Evolutionary conservation across 2,113 vertebrate species (phyloP).

Genomic region (Trochalopteron elliotii): DNA sequence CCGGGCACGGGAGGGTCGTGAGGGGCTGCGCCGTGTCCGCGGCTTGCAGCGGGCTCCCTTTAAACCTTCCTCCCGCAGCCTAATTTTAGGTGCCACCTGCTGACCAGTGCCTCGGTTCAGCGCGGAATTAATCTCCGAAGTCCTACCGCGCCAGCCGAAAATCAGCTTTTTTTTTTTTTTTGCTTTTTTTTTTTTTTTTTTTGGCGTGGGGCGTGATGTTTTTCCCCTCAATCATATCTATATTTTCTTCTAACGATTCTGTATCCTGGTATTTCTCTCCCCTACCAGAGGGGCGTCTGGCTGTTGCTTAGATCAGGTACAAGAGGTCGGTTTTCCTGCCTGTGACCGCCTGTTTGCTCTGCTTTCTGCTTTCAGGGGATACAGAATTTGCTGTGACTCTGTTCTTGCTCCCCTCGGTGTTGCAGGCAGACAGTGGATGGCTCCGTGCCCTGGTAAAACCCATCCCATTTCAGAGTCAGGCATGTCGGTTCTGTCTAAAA

Average conservation of each 20-base stretch:
- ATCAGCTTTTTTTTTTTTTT: background rate
- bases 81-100: constrained; percentile 65
- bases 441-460: background rate
- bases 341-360: background rate
- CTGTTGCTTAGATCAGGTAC: background rate
- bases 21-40: background rate
- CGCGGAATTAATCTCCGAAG: background rate
- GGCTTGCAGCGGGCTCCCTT: background rate
- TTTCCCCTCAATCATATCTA: rapidly evolving
- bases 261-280: background rate
- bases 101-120: constrained; percentile 20
- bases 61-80: background rate
- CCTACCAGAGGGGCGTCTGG: rapidly evolving
- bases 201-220: background rate
- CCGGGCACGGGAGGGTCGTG: background rate
- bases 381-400: background rate
- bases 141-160: background rate
- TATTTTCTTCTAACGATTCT: background rate
- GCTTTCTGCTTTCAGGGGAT: background rate
- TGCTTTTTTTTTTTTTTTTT: background rate
- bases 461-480: background rate
- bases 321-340: rapidly evolving
- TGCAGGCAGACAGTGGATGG: background rate
- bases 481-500: background rate
- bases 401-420: background rate